A percentile compares a stretch with the other conserved stretches of the same genome.
phyloP scores from a whole-genome alignment of 2,113 vertebrate species.

The Apaloderma vittatum region DNA sequence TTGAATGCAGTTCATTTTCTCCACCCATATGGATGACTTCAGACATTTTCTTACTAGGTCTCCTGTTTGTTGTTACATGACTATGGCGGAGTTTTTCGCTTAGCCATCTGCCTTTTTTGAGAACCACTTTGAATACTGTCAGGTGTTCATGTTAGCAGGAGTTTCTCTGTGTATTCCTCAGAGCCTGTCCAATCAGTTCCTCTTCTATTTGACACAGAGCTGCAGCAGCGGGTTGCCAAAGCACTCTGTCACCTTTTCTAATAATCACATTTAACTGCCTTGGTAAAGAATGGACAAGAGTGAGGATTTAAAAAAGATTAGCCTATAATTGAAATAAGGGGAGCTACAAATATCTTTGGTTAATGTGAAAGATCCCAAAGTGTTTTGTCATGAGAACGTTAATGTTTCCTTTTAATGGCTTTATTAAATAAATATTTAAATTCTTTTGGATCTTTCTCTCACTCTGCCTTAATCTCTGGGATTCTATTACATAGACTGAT shows the following conservation, averaged over 20 bases:
- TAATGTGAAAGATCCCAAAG: constrained; percentile 4
- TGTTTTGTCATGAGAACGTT: neutral
- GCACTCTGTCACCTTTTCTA: constrained; percentile 21
- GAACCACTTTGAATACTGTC: neutral
- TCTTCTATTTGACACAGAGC: neutral
- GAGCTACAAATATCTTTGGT: neutral
- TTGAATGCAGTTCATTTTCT: constrained; percentile 35
- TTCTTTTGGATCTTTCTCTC: neutral
- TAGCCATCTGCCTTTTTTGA: constrained; percentile 15
- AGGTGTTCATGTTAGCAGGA: neutral
- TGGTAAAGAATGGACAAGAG: constrained; percentile 26
- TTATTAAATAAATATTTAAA: neutral
- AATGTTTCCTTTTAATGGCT: neutral
- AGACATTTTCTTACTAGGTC: constrained; percentile 2
- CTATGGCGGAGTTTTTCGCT: neutral
- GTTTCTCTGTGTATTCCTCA: constrained; percentile 1
- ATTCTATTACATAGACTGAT: neutral
- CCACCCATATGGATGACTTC: constrained; percentile 8
- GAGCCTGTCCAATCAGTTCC: neutral
- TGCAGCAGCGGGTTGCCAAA: constrained; percentile 38
- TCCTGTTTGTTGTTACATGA: neutral
- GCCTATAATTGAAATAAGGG: neutral
- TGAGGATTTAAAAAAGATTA: constrained; percentile 29
- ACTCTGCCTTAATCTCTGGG: neutral
- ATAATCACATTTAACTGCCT: constrained; percentile 39